Evolutionary conservation across 1,140 invertebrate genomes (phyloP), one percentile per base, ranked within the genome.

Genomic region (Babylonia areolata): DNA sequence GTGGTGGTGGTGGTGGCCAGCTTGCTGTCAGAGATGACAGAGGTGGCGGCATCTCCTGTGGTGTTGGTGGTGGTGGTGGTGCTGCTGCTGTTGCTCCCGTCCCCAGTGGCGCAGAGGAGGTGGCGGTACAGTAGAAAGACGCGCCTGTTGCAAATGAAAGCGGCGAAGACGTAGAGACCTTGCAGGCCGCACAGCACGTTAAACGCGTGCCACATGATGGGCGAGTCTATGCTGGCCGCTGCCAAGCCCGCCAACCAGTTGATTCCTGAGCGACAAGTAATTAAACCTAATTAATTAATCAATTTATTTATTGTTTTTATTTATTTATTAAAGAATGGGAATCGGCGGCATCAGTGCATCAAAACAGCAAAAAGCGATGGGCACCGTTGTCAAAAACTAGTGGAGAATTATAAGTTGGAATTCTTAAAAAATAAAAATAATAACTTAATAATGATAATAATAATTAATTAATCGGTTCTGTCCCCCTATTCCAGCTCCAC

Each of bases 161-260:
- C 86, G 31, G 89, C 73, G 64, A 88, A 88, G 51, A 92, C 89
- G 83, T 90, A 90, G 2, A 89, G 87, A 6, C 91, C 93, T 89
- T 95, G 95, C 17, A 95, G 89, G 20, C 93, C 92, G 86, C 95
- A 95, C 82, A 95, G 91, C 1, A 95, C 88, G 6, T 93, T 91
- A 81, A 93, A 94, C 0, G 91, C 75, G 87, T 93, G 94, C 92
- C 93, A 94, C 15, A 93, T 81, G 1, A 82, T 86, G 12, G 84
- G 39, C 15, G 89, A 78, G 40, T 90, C 86, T 5, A 87, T 54
- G 9, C 94, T 81, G 15, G 92, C 91, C 20, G 95, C 93, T 0
- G 95, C 37, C 69, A 95, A 94, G 0, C 94, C 95, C 33, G 94
- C 92, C 35, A 94, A 91, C 95, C 95, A 96, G 0, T 95, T 94